Percentiles rank a stretch among this genome's conserved stretches.
phyloP scores from a whole-genome alignment of 2,888 invertebrate species.

The Euplexia lucipara region DNA sequence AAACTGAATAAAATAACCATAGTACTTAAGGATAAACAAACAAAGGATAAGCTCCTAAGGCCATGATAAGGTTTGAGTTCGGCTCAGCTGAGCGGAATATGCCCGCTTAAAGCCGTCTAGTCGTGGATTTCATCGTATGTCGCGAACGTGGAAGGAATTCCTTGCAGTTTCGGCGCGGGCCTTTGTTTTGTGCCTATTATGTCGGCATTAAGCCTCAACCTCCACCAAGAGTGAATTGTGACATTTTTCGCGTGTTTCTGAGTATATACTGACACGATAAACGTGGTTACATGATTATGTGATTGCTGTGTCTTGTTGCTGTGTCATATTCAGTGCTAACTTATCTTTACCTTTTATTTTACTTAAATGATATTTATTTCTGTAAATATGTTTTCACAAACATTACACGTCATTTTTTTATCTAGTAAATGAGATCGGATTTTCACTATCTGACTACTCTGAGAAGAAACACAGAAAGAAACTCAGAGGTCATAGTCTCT shows the following conservation, averaged over 20 bases:
- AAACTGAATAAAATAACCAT: slow-evolving; percentile 45
- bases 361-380: too few species aligned
- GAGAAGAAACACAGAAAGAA: too few species aligned
- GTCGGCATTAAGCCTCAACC: slow-evolving; percentile 47
- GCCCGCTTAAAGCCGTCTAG: slow-evolving; percentile 73
- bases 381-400: too few species aligned
- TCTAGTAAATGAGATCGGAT: too few species aligned
- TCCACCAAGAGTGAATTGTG: slow-evolving; percentile 31
- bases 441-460: too few species aligned
- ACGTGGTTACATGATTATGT: background rate
- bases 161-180: slow-evolving; percentile 55
- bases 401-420: too few species aligned
- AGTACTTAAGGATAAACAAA: slow-evolving; percentile 70
- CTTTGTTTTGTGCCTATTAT: slow-evolving; percentile 64
- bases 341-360: background rate
- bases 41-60: slow-evolving; percentile 74
- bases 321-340: background rate
- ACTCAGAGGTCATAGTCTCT: too few species aligned
- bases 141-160: slow-evolving; percentile 77
- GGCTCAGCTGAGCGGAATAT: slow-evolving; percentile 71
- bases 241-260: slow-evolving; percentile 31
- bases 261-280: slow-evolving; percentile 12
- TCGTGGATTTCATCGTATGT: slow-evolving; percentile 71
- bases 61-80: slow-evolving; percentile 77
- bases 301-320: background rate